A percentile compares a stretch with the other conserved stretches of the same genome.
Conservation (phyloP, 2,797 vertebrate species). For the Smutsia temminckii region DNA sequence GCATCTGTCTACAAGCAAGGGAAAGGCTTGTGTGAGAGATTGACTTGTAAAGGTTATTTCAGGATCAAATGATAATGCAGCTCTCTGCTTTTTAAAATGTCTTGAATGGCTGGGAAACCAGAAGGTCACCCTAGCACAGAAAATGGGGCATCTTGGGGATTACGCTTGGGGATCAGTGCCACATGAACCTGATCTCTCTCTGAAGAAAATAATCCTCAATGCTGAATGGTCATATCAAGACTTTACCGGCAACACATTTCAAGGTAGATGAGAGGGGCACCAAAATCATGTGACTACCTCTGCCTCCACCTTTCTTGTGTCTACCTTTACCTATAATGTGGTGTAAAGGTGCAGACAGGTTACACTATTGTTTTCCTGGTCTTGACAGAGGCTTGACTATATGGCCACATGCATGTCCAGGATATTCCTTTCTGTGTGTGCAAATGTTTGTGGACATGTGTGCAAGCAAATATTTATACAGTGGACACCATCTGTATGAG, state of each 20-base stretch:
- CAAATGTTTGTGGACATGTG: not conserved
- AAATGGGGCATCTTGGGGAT: not conserved
- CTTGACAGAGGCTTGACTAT: not conserved
- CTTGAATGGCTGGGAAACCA: not conserved
- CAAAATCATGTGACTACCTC: not conserved
- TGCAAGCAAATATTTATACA: not conserved
- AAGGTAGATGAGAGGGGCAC: not conserved
- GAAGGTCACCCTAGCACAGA: not conserved
- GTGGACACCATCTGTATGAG: not conserved
- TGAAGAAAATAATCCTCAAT: constrained; percentile 17
- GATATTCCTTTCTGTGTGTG: not conserved
- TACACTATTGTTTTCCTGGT: not conserved
- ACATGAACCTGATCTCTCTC: not conserved
- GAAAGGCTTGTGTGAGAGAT: constrained; percentile 56
- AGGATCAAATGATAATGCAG: not conserved
- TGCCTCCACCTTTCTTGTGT: not conserved
- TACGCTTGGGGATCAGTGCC: not conserved
- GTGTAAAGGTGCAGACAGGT: not conserved
- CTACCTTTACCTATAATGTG: not conserved
- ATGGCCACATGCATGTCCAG: too few relatives aligned
- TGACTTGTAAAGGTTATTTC: constrained; percentile 67
- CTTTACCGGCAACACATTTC: not conserved
- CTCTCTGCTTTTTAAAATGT: constrained; percentile 25
- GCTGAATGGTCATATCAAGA: not conserved
- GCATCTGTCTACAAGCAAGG: constrained; percentile 66